Evolutionary conservation across 1,140 invertebrate genomes (phyloP).

Genomic region (Centruroides vittatus): DNA sequence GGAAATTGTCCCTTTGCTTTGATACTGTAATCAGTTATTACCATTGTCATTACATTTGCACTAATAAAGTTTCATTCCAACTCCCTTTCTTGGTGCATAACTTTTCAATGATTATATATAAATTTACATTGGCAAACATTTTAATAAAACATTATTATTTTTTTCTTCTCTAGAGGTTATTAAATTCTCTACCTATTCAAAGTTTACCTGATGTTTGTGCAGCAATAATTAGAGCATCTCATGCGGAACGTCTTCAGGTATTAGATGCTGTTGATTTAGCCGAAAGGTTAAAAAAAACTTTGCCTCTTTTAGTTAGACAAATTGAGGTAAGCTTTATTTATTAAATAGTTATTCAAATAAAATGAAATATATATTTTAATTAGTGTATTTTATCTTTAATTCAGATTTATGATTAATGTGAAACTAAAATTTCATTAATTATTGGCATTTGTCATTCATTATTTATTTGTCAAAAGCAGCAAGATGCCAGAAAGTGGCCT

Average conservation of each 20-base stretch:
- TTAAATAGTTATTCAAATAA: neutral
- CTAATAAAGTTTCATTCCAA: no score
- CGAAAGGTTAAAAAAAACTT: constrained; percentile 34
- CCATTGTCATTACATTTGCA: no score
- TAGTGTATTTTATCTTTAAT: neutral
- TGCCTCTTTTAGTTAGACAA: constrained; percentile 34
- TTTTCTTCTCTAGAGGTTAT: constrained; percentile 26
- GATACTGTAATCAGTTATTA: no score
- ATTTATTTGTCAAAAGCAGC: no score
- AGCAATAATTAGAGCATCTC: constrained; percentile 33
- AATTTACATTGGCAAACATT: no score
- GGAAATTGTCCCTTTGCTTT: no score
- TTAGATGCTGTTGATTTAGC: constrained; percentile 35
- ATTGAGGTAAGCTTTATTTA: constrained; percentile 27
- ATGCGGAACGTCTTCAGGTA: constrained; percentile 34
- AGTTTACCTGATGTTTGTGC: constrained; percentile 36
- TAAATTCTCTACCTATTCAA: constrained; percentile 32
- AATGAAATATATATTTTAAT: neutral
- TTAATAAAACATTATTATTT: neutral
- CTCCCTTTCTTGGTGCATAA: no score
- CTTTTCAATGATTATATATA: no score
- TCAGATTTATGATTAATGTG: no score
- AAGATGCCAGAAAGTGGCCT: no score
- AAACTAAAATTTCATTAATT: no score
- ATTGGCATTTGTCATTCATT: no score